Evolutionary conservation across 2,113 vertebrate species (phyloP), one percentile per base, ranked within the genome.

Genomic region (Tragelaphus strepsiceros): DNA sequence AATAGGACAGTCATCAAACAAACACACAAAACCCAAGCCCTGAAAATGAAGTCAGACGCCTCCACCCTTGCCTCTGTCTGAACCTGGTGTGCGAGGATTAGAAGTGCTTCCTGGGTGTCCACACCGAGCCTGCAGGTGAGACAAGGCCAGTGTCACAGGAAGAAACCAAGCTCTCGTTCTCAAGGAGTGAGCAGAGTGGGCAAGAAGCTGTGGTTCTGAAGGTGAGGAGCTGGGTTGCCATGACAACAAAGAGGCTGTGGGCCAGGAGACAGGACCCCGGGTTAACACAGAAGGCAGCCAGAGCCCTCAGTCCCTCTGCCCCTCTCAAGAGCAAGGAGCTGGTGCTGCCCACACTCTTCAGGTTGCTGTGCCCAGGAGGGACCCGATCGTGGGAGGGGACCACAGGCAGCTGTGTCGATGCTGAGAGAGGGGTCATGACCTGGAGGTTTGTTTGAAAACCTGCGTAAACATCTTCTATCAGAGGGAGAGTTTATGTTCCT

Each of bases 391-490:
- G 5, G 51, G 71, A 21, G 58, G 62, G 80, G 91, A 82, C 39
- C 26, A 1, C 91, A 88, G 87, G 96, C 97, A 97, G 98, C 98
- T 98, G 98, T 98, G 98, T 97, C 94, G 94, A 96, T 91, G 88
- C 35, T 1, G 74, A 49, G 82, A 95, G 1, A 95, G 62, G 71
- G 86, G 80, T 93, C 89, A 54, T 0, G 67, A 28, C 96, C 96
- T 74, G 78, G 92, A 97, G 96, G 62, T 96, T 97, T 98, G 89
- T 95, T 97, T 98, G 87, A 97, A 98, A 98, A 98, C 95, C 97
- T 91, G 97, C 19, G 78, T 97, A 98, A 98, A 97, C 96, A 98
- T 97, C 85, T 97, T 91, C 84, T 81, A 54, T 3, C 84, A 91
- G 93, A 97, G 92, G 91, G 21, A 61, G 22, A 80, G 35, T 88